phyloP scores from a whole-genome alignment of 23 tunicate genomes.

The Ascidia mentula region DNA sequence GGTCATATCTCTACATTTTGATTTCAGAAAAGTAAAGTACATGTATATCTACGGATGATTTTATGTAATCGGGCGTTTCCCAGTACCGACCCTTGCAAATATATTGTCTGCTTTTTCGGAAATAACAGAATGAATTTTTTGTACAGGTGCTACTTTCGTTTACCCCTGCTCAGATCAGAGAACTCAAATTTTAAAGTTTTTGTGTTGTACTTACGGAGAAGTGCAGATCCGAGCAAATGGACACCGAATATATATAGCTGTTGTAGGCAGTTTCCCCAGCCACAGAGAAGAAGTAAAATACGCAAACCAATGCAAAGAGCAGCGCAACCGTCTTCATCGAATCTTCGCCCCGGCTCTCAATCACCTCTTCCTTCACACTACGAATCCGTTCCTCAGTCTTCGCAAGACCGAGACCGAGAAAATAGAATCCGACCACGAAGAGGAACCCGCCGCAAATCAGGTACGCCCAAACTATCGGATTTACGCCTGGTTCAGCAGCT shows the following conservation, averaged over 20 bases:
- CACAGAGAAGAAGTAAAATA: constrained; percentile 89
- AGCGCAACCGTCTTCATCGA: constrained; percentile 33
- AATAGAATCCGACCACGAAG: constrained; percentile 34
- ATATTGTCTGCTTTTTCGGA: too few species aligned
- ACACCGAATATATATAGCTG: constrained; percentile 92
- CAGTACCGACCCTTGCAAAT: too few species aligned
- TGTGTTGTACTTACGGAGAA: constrained; percentile 74
- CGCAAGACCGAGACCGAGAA: constrained; percentile 33
- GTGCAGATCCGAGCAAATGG: constrained; percentile 76
- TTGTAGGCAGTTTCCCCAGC: constrained; percentile 93
- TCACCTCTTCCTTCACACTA: constrained; percentile 8
- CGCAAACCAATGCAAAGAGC: constrained; percentile 52
- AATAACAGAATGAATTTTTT: too few species aligned
- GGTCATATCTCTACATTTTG: too few species aligned
- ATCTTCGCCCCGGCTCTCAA: constrained; percentile 71
- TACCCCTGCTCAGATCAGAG: too few species aligned
- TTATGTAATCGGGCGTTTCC: too few species aligned
- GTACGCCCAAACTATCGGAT: constrained; percentile 89
- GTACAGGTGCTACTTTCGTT: too few species aligned
- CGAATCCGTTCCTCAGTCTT: constrained; percentile 57
- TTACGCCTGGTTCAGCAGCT: not conserved
- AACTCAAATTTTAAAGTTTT: too few species aligned
- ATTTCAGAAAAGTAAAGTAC: too few species aligned
- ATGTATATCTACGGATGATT: too few species aligned
- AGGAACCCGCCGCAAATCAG: constrained; percentile 66